phyloP scores from a whole-genome alignment of 2,797 vertebrate genomes.

The Sebastiscus tertius region DNA sequence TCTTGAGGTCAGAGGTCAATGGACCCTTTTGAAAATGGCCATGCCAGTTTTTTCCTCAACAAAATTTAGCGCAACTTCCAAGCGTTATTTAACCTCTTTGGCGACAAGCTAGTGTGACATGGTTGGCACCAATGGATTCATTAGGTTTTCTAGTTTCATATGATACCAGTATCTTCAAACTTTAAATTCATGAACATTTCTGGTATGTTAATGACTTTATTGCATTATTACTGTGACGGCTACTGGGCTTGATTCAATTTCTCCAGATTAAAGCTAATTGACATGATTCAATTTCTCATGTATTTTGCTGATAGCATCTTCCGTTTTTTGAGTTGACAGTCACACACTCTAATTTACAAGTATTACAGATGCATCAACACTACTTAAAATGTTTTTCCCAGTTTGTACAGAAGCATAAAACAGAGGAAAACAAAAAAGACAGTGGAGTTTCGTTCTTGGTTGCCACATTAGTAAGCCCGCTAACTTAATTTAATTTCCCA shows the following conservation, averaged over 20 bases:
- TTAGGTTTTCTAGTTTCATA: too few relatives aligned
- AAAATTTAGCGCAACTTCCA: too few relatives aligned
- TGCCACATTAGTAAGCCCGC: slow-evolving; percentile 72
- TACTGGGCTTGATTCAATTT: slow-evolving; percentile 27
- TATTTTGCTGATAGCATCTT: slow-evolving; percentile 7
- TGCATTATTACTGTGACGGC: slow-evolving; percentile 60
- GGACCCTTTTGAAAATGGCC: too few relatives aligned
- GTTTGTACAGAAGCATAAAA: slow-evolving; percentile 60
- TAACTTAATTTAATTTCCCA: slow-evolving; percentile 43
- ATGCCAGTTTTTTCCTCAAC: too few relatives aligned
- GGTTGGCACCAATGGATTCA: too few relatives aligned
- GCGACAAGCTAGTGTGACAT: too few relatives aligned
- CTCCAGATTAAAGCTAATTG: slow-evolving; percentile 25
- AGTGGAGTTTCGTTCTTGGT: slow-evolving; percentile 75
- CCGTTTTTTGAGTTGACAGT: background rate
- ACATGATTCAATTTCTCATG: slow-evolving; percentile 38
- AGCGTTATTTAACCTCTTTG: too few relatives aligned
- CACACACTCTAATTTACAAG: background rate
- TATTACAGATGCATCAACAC: background rate
- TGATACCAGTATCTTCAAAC: too few relatives aligned
- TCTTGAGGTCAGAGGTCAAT: too few relatives aligned
- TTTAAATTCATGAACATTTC: slow-evolving; percentile 15
- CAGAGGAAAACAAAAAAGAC: slow-evolving; percentile 82
- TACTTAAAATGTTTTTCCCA: background rate
- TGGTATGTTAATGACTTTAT: slow-evolving; percentile 76